Evolutionary conservation across 92 coral and sea anemone species (phyloP).

Genomic region (Palythoa grandis): DNA sequence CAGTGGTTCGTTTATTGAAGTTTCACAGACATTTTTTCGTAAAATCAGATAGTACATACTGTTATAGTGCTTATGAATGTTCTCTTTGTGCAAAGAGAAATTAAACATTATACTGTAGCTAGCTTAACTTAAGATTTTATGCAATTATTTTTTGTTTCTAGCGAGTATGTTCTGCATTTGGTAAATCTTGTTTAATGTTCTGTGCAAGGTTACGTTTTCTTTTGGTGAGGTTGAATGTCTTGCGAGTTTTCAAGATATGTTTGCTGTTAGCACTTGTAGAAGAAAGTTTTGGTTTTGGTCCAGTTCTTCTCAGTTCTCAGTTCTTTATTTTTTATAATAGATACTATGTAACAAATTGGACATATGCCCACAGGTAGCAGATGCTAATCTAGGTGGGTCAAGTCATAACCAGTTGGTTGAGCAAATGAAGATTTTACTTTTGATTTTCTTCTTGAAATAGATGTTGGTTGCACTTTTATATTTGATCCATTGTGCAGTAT

Average conservation of each 20-base stretch:
- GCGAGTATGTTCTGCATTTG: neutral
- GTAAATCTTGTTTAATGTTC: slow-evolving; percentile 44
- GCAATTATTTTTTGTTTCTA: neutral
- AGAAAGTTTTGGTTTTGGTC: neutral
- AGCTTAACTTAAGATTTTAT: too few relatives aligned
- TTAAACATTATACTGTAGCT: neutral
- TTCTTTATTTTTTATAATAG: too few relatives aligned
- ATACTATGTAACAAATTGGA: too few relatives aligned
- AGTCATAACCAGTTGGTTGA: slow-evolving; percentile 64
- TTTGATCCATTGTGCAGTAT: slow-evolving; percentile 56
- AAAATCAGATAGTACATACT: too few relatives aligned
- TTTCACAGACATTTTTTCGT: too few relatives aligned
- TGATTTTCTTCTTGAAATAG: slow-evolving; percentile 65
- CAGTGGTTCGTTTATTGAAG: too few relatives aligned
- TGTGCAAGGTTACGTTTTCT: slow-evolving; percentile 57
- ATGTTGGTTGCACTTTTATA: slow-evolving; percentile 67
- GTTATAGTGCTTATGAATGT: too few relatives aligned
- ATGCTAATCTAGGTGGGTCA: too few relatives aligned
- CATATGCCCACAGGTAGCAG: too few relatives aligned
- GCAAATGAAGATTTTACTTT: slow-evolving; percentile 59
- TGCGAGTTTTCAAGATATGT: slow-evolving; percentile 48
- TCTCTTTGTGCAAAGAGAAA: too few relatives aligned
- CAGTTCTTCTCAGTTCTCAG: too few relatives aligned
- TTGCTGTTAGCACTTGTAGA: neutral
- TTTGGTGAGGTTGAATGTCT: slow-evolving; percentile 45